Conservation (phyloP, 2,113 vertebrate genomes). For the Sakesphorus luctuosus region DNA sequence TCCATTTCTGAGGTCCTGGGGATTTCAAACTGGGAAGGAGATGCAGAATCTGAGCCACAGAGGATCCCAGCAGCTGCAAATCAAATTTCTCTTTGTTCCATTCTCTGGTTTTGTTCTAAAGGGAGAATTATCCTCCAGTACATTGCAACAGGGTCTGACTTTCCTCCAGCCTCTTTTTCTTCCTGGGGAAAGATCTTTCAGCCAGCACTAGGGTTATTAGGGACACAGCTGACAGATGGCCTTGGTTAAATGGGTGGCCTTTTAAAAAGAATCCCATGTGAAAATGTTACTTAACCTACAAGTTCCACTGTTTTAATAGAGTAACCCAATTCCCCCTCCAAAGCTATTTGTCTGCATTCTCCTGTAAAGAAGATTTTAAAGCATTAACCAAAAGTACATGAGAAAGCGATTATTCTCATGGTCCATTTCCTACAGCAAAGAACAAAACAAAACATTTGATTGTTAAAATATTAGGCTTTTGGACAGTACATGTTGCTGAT, state of each 20-base stretch:
- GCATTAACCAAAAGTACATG: constrained; percentile 71
- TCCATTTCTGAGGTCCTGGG: not conserved
- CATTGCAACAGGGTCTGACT: constrained; percentile 27
- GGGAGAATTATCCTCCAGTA: constrained; percentile 6
- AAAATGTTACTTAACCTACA: constrained; percentile 74
- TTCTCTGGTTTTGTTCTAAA: not conserved
- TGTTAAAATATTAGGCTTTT: constrained; percentile 11
- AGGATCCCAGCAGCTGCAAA: constrained; percentile 11
- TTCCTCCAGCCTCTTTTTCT: constrained; percentile 37
- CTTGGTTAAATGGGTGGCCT: constrained; percentile 44
- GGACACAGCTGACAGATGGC: constrained; percentile 53
- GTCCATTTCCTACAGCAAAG: constrained; percentile 54
- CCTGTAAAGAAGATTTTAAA: constrained; percentile 73
- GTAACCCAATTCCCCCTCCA: constrained; percentile 49
- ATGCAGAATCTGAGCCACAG: not conserved
- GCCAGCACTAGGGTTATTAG: constrained; percentile 1
- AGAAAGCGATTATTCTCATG: constrained; percentile 63
- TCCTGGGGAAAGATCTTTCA: constrained; percentile 44
- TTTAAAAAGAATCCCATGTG: constrained; percentile 63
- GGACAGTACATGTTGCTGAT: not conserved
- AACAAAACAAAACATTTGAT: constrained; percentile 39
- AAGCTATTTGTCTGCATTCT: constrained; percentile 60
- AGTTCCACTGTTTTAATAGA: constrained; percentile 53
- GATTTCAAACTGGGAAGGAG: not conserved
- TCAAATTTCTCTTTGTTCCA: constrained; percentile 49